Conservation (phyloP, 2,113 vertebrate genomes). For the Tragelaphus strepsiceros region DNA sequence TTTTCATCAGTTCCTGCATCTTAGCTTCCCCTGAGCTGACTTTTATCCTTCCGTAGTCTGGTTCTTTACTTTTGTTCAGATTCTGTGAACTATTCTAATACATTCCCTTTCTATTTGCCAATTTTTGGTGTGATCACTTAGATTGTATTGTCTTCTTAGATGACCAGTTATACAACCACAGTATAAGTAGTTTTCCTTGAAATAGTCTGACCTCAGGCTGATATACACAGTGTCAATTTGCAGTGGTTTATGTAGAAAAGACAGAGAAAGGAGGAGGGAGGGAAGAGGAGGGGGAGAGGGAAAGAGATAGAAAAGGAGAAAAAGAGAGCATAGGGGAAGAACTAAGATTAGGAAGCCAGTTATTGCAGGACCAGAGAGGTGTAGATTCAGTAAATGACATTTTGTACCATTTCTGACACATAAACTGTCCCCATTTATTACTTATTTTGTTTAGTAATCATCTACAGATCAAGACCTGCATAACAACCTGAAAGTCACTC, state of each 20-base stretch:
- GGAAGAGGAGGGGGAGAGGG: not conserved
- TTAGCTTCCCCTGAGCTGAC: not conserved
- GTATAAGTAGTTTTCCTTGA: not conserved
- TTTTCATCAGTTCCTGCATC: not conserved
- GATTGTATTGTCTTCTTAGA: not conserved
- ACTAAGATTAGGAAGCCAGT: not conserved
- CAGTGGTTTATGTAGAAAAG: not conserved
- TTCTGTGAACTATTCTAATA: not conserved
- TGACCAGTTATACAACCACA: not conserved
- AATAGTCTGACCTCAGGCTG: not conserved
- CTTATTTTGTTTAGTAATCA: not conserved
- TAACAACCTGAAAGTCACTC: not conserved
- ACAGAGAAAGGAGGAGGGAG: not conserved
- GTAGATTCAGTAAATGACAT: not conserved
- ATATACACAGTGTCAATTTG: not conserved
- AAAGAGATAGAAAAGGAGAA: not conserved
- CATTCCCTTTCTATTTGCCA: not conserved
- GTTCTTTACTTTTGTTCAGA: not conserved
- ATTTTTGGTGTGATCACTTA: not conserved
- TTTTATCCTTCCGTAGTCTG: not conserved
- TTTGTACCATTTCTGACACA: not conserved
- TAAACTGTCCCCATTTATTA: not conserved
- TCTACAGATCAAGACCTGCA: not conserved
- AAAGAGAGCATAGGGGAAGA: not conserved
- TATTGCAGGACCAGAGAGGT: not conserved